These are phyloP conservation scores for Drosophila flavopinicola DNA, from an alignment of 2,888 invertebrate species.

Conservation along the genomic window DNA sequence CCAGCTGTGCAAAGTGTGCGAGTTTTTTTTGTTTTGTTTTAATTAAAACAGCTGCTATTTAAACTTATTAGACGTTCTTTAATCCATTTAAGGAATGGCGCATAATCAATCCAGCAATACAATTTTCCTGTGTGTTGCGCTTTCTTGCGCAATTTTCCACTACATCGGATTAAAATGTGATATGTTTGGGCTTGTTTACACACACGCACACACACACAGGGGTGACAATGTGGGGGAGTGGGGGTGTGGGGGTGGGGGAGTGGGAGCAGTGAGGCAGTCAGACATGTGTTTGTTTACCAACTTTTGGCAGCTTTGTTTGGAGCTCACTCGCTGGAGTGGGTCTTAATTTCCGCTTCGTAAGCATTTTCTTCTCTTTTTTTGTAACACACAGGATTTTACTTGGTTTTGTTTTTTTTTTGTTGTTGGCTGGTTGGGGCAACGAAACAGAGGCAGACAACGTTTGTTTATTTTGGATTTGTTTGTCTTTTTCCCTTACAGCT, in stretches of 20 bases:
- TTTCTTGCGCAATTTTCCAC: conserved; percentile 73
- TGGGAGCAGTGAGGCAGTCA: conserved; percentile 26
- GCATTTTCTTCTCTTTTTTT: conserved; percentile 59
- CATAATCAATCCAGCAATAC: conserved; percentile 70
- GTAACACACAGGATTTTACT: conserved; percentile 34
- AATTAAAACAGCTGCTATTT: conserved; percentile 58
- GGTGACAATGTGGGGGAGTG: background rate
- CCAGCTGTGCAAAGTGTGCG: background rate
- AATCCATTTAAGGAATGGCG: conserved; percentile 62
- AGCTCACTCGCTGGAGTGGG: conserved; percentile 59
- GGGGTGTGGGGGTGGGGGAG: background rate
- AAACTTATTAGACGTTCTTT: conserved; percentile 59
- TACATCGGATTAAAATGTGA: conserved; percentile 79
- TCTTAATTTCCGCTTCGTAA: conserved; percentile 81
- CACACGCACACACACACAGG: conserved; percentile 24
- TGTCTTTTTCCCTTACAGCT: conserved; percentile 59
- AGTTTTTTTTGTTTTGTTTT: no score
- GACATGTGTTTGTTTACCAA: conserved; percentile 77
- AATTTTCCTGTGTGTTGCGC: conserved; percentile 54
- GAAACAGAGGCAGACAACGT: conserved; percentile 35
- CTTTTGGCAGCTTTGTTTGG: conserved; percentile 73
- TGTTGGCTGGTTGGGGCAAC: background rate
- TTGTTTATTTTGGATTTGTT: conserved; percentile 81
- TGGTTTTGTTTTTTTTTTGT: background rate
- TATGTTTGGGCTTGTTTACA: conserved; percentile 79